Evolutionary conservation across 2,113 vertebrate genomes (phyloP).

Genomic region (Triplophysa rosa): DNA sequence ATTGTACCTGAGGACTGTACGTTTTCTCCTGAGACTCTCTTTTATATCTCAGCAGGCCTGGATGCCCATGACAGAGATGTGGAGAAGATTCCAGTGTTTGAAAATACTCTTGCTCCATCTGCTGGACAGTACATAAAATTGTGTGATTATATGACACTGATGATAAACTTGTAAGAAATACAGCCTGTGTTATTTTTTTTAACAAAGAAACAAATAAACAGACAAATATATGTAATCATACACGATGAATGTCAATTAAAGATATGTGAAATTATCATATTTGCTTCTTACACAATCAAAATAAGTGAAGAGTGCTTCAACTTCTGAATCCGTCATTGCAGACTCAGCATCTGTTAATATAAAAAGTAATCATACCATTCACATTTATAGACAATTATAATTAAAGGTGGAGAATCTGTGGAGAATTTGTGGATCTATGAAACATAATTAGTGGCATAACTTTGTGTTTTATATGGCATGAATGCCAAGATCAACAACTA

Average conservation of each 20-base stretch:
- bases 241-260: too few relatives aligned
- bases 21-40: constrained; percentile 30
- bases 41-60: constrained; percentile 47
- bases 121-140: neutral
- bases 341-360: constrained; percentile 1
- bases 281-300: constrained; percentile 19
- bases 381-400: neutral
- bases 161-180: too few relatives aligned
- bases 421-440: neutral
- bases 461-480: neutral
- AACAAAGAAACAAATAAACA: too few relatives aligned
- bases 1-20: constrained; percentile 22
- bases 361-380: neutral
- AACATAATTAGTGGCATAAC: neutral
- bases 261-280: neutral
- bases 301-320: neutral
- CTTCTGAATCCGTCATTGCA: neutral
- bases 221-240: too few relatives aligned
- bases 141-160: neutral
- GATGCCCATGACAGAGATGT: constrained; percentile 24
- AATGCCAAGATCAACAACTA: too few relatives aligned
- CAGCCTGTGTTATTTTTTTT: too few relatives aligned
- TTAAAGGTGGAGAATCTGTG: neutral
- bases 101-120: constrained; percentile 35
- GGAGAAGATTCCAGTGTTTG: neutral